Evolutionary conservation across 2,888 invertebrate species (phyloP), one percentile per base, ranked within the genome.

Genomic region (Homarus gammarus): DNA sequence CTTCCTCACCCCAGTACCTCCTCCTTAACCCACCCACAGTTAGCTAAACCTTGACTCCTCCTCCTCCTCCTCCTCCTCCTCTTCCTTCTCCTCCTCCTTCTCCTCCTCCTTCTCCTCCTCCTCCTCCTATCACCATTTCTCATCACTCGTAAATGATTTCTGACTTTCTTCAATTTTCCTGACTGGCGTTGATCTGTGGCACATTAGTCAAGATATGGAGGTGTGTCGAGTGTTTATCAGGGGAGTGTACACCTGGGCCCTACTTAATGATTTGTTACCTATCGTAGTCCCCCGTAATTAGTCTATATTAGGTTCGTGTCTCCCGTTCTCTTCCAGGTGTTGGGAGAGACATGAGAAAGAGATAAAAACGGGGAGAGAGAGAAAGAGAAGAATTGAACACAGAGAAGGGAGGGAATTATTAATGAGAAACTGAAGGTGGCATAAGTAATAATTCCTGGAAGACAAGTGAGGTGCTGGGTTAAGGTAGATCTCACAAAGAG

Each of bases 201-300:
- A 68, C 85, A 85, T 85, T 85, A 85, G 78, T 64, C 68, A 68
- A 68, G 85, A 85, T 85, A 85, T 64, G 18, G 68, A 38, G 78
- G 77, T 5, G 68, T 85, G 85, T 85, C 64, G 44, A 12, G 44
- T 5, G 8, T 61, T 56, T 85, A 78, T 78, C 78, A 12, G 6
- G 18, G n/a, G 10, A 44, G 75, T 68, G 85, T 85, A 40, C 85
- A 64, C 44, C 40, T 78, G 85, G 85, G 49, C n/a, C 77, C 68
- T 85, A 68, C 77, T 85, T 85, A 85, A 85, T 85, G 85, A 85
- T 85, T 85, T 77, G 77, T 78, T 68, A 44, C 44, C 61, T 85
- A 85, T 77, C 77, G 38, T 31, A 40, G 22, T 33, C 85, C 78
- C 22, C 83, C 56, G 85, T 85, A 77, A 85, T 85, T 85, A 85